Conservation (phyloP, 2,888 invertebrate species). For the Dioctria rufipes region DNA sequence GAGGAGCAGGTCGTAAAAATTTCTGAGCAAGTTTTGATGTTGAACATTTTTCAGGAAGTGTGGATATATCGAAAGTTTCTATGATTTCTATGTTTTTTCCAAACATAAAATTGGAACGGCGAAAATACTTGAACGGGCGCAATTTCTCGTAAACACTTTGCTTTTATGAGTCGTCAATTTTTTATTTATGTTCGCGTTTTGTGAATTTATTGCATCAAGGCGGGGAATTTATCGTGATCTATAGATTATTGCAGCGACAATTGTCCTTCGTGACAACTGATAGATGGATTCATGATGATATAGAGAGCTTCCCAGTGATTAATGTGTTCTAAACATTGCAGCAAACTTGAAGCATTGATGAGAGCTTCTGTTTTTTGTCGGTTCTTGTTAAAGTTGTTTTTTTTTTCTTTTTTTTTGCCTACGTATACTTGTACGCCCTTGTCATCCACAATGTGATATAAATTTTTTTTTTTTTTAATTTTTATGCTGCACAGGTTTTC, state of each 20-base stretch:
- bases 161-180: slow-evolving; percentile 57
- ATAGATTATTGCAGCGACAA: slow-evolving; percentile 56
- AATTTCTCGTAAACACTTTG: slow-evolving; percentile 56
- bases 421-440: neutral
- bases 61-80: slow-evolving; percentile 45
- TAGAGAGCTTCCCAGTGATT: slow-evolving; percentile 45
- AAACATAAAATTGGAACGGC: neutral
- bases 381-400: slow-evolving; percentile 10
- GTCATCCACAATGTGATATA: slow-evolving; percentile 5
- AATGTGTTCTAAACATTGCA: slow-evolving; percentile 31
- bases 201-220: slow-evolving; percentile 54
- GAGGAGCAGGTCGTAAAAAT: slow-evolving; percentile 34
- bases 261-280: slow-evolving; percentile 56
- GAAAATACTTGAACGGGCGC: slow-evolving; percentile 27
- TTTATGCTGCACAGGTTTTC: slow-evolving; percentile 25
- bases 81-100: slow-evolving; percentile 27
- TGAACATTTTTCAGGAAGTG: slow-evolving; percentile 14
- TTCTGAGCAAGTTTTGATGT: slow-evolving; percentile 20
- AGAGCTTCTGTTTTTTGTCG: neutral
- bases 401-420: too few species aligned
- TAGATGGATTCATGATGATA: slow-evolving; percentile 56
- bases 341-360: neutral
- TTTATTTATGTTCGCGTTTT: slow-evolving; percentile 56
- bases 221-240: slow-evolving; percentile 53
- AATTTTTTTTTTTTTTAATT: too few species aligned